Percentiles rank a stretch among this genome's conserved stretches.
phyloP scores from a whole-genome alignment of 2,113 vertebrate genomes.

The Cricetomys ansorgei region DNA sequence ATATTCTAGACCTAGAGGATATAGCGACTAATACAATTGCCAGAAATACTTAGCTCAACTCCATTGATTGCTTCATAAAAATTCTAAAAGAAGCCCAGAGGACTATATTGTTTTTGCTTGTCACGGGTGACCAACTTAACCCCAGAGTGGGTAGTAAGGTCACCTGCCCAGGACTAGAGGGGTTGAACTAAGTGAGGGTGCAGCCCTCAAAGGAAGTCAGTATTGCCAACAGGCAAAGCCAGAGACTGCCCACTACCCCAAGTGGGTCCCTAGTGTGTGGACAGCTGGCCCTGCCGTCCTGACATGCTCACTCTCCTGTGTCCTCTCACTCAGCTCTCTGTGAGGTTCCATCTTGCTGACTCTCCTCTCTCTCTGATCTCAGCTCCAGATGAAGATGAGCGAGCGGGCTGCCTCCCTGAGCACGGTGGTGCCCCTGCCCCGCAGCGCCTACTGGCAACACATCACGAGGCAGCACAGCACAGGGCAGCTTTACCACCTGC shows the following conservation, averaged over 20 bases:
- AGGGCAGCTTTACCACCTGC: constrained; percentile 86
- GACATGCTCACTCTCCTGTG: fast-evolving
- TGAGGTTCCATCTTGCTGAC: background rate
- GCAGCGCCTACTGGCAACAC: constrained; percentile 91
- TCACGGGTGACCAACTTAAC: fast-evolving
- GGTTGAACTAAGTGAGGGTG: fast-evolving
- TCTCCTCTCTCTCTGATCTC: background rate
- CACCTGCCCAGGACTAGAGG: fast-evolving
- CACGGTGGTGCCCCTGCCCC: constrained; percentile 89
- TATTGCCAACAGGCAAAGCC: fast-evolving
- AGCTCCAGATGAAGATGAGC: constrained; percentile 89
- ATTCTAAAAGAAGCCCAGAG: fast-evolving
- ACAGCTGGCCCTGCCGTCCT: background rate
- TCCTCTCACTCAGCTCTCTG: too few relatives aligned
- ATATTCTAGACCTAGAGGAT: background rate
- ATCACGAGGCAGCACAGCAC: constrained; percentile 89
- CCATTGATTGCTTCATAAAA: too few relatives aligned
- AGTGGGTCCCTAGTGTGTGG: fast-evolving
- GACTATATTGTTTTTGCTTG: too few relatives aligned
- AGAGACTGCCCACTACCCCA: fast-evolving
- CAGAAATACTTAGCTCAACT: fast-evolving
- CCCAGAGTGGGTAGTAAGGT: background rate
- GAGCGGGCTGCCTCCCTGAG: constrained; percentile 87
- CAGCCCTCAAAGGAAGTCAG: fast-evolving
- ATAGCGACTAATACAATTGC: background rate